These are phyloP conservation scores for Hartigia nigra DNA, from an alignment of 2,888 invertebrate species.

Conservation along the genomic window DNA sequence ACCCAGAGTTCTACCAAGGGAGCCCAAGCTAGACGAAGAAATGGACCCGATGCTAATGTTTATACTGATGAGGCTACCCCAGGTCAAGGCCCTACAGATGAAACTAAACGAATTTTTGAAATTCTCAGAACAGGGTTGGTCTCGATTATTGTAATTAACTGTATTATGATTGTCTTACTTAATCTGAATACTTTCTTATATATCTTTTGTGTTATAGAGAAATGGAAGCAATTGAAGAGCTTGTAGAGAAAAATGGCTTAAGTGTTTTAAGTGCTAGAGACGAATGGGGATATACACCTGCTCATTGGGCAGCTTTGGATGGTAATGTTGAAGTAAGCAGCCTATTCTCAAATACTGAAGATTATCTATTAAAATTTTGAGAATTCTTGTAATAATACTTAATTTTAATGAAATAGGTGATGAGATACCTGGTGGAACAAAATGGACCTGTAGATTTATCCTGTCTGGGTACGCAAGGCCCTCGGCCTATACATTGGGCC, in stretches of 20 bases:
- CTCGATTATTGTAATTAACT: too few relatives aligned
- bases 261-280: constrained; percentile 81
- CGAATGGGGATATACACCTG: constrained; percentile 93
- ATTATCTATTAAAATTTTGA: background rate
- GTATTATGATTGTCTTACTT: too few relatives aligned
- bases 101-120: constrained; percentile 82
- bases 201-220: constrained; percentile 70
- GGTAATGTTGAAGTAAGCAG: constrained; percentile 80
- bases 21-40: constrained; percentile 38
- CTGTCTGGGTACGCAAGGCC: constrained; percentile 89
- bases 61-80: constrained; percentile 57
- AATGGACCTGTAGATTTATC: constrained; percentile 87
- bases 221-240: constrained; percentile 83
- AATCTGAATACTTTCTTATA: too few relatives aligned
- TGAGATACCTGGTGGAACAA: constrained; percentile 86
- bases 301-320: constrained; percentile 92
- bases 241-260: constrained; percentile 84
- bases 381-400: background rate
- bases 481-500: constrained; percentile 94
- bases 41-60: constrained; percentile 56
- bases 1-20: constrained; percentile 43
- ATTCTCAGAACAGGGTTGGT: constrained; percentile 83
- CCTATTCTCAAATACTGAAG: background rate
- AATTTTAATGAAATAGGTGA: constrained; percentile 65
- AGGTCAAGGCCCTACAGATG: constrained; percentile 57